Conservation (phyloP, 2,888 invertebrate genomes). For the Synergus gifuensis region DNA sequence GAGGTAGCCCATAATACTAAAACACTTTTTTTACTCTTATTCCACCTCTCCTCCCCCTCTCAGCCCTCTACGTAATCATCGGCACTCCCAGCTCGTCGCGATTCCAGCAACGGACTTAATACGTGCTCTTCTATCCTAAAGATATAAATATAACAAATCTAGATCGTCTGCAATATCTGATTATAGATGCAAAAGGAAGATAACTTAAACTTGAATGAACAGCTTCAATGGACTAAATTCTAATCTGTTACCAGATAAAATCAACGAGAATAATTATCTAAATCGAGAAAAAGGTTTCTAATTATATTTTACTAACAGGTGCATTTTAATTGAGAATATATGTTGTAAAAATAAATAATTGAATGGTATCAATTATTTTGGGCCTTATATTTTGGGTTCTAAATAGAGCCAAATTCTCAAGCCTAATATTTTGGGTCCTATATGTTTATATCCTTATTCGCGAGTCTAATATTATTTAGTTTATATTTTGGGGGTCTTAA, state of each 20-base stretch:
- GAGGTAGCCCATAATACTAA: slow-evolving; percentile 62
- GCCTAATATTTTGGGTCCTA: too few species aligned
- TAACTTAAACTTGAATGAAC: background rate
- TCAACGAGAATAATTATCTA: background rate
- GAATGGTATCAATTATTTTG: too few species aligned
- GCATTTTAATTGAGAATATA: background rate
- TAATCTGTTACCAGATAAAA: background rate
- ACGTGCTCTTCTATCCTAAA: slow-evolving; percentile 12
- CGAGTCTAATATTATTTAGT: too few species aligned
- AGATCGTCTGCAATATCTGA: background rate
- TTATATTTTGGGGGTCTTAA: too few species aligned
- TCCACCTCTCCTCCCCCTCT: slow-evolving; percentile 26
- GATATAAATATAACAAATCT: slow-evolving; percentile 28
- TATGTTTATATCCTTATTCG: too few species aligned
- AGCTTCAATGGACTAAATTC: background rate
- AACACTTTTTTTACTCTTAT: slow-evolving; percentile 57
- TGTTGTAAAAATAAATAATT: too few species aligned
- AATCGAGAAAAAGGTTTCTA: background rate
- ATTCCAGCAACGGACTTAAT: slow-evolving; percentile 53
- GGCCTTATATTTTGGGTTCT: too few species aligned
- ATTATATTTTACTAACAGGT: background rate
- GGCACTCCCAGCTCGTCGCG: slow-evolving; percentile 59
- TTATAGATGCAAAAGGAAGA: slow-evolving; percentile 5
- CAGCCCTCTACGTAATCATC: slow-evolving; percentile 44
- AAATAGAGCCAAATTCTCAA: too few species aligned